Base-by-base conservation (phyloP, 2,113 vertebrate species). In the Ciconia boyciana region DNA sequence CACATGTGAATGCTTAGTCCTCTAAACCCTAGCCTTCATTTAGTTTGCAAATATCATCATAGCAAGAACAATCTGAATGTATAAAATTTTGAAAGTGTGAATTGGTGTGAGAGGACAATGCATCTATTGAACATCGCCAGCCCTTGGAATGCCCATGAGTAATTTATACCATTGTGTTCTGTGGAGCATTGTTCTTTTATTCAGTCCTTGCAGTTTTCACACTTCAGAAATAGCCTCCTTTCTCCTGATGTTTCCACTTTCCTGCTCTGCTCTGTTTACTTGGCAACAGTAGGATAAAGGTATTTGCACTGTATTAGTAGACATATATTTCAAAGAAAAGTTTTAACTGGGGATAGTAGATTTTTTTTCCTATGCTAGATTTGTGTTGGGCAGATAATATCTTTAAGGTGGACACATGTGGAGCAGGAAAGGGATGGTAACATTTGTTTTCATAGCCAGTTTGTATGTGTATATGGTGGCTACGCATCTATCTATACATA, bases 141-240 rank as follows among this genome's bases (percentile, higher is more conserved):
- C n/a, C 94, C 85, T 46, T 85, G 87, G 83, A 79, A 77, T 95
- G 91, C 82, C 70, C 85, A 89, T 94, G 96, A 97, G 93, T 94
- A 93, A 96, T 96, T 96, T 86, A 89, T 89, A 97, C 93, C 95
- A 96, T 95, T 95, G 96, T 95, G 94, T 96, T 97, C 96, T 93
- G 10, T 68, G 96, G 36, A 94, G 94, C 95, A 93, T 98, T 98
- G 97, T 97, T 95, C 93, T 83, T 86, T 80, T 93, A 85, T 74
- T 87, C 91, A 72, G 71, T 89, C 61, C 83, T 91, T 3, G 1
- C 71, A 34, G 77, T 87, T 92, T 90, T 91, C 90, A 72, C 66
- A 62, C 91, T 89, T 90, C 83, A 94, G 82, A 77, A 97, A 55
- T 51, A 90, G 87, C 72, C n/a, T 68, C 89, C 55, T 74, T 90